These are phyloP conservation scores for Apodemia duryi DNA, from an alignment of 2,888 invertebrate species.

Conservation along the genomic window DNA sequence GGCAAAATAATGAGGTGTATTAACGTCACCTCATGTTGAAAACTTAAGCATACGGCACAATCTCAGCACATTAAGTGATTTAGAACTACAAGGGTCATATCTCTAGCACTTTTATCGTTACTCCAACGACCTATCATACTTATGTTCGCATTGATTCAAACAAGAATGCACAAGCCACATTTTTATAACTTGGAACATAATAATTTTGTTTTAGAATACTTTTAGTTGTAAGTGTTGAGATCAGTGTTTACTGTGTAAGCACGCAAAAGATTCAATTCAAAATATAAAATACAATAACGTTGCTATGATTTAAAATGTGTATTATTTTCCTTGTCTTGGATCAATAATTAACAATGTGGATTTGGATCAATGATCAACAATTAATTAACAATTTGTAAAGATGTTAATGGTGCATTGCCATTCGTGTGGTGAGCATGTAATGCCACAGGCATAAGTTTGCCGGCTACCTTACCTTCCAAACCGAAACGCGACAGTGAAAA, in stretches of 20 bases:
- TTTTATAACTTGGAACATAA: constrained; percentile 64
- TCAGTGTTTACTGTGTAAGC: constrained; percentile 86
- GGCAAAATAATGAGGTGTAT: constrained; percentile 61
- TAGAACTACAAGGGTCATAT: constrained; percentile 17
- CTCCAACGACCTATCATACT: constrained; percentile 57
- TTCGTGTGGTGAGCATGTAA: too few relatives aligned
- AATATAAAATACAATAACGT: constrained; percentile 83
- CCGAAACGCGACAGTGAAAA: too few relatives aligned
- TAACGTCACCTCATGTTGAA: constrained; percentile 63
- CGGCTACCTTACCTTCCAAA: too few relatives aligned
- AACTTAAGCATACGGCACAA: constrained; percentile 66
- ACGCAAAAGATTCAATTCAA: constrained; percentile 83
- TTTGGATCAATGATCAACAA: too few relatives aligned
- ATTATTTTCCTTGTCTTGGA: constrained; percentile 43
- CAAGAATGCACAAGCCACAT: constrained; percentile 72
- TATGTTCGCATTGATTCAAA: constrained; percentile 57
- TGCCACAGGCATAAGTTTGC: too few relatives aligned
- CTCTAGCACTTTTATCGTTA: constrained; percentile 58
- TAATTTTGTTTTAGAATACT: constrained; percentile 81
- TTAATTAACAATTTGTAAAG: too few relatives aligned
- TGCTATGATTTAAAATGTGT: constrained; percentile 79
- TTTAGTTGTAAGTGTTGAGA: constrained; percentile 85
- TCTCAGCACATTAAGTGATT: constrained; percentile 69
- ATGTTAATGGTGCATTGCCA: too few relatives aligned
- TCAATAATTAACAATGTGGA: too few relatives aligned